These are phyloP conservation scores for Collichthys lucidus DNA, from an alignment of 2,113 vertebrate genomes.

Conservation along the genomic window DNA sequence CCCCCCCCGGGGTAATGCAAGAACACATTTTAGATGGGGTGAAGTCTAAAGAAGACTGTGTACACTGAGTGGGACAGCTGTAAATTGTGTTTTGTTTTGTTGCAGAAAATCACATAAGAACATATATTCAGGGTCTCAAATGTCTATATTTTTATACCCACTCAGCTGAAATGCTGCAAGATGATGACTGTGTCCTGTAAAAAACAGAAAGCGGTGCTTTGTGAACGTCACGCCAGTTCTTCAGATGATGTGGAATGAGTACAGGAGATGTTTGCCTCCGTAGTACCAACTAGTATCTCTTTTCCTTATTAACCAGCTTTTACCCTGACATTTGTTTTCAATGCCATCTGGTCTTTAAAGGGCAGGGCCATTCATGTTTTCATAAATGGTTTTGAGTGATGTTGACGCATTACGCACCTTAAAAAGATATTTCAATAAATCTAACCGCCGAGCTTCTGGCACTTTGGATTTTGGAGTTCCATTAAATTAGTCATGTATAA, in stretches of 20 bases:
- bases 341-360: slow-evolving; percentile 58
- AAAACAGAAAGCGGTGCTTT: slow-evolving; percentile 74
- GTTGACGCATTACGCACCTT: slow-evolving; percentile 70
- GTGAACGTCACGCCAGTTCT: slow-evolving; percentile 72
- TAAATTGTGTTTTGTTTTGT: slow-evolving; percentile 77
- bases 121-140: slow-evolving; percentile 86
- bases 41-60: slow-evolving; percentile 55
- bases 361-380: slow-evolving; percentile 52
- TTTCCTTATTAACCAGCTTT: slow-evolving; percentile 75
- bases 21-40: slow-evolving; percentile 67
- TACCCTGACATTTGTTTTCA: slow-evolving; percentile 64
- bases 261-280: slow-evolving; percentile 56
- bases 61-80: slow-evolving; percentile 72
- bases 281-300: slow-evolving; percentile 63
- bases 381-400: slow-evolving; percentile 59
- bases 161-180: slow-evolving; percentile 83
- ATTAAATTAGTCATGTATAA: slow-evolving; percentile 64
- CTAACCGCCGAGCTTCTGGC: slow-evolving; percentile 43
- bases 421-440: slow-evolving; percentile 58
- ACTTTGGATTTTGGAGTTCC: slow-evolving; percentile 47
- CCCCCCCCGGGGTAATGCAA: slow-evolving; percentile 54
- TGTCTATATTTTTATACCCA: slow-evolving; percentile 86
- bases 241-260: slow-evolving; percentile 55
- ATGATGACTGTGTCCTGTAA: slow-evolving; percentile 77
- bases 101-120: slow-evolving; percentile 79